Percentiles rank a stretch among this genome's conserved stretches.
phyloP scores from a whole-genome alignment of 2,797 vertebrate species.

The Scolopax rusticola region DNA sequence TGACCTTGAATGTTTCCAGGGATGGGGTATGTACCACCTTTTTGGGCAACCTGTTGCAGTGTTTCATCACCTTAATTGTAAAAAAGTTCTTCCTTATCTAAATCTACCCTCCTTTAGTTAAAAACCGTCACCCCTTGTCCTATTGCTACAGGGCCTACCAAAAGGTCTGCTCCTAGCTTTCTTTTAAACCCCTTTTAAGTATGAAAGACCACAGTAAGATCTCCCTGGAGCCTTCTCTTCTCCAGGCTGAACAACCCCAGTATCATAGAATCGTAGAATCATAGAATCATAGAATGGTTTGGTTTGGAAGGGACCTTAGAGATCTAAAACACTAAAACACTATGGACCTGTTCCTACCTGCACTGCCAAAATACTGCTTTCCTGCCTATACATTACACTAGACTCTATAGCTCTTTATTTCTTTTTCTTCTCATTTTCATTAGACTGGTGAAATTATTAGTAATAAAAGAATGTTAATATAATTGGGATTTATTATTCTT shows the following conservation, averaged over 20 bases:
- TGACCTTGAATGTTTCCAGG: neutral
- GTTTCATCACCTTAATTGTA: neutral
- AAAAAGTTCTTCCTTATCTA: neutral
- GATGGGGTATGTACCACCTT: neutral
- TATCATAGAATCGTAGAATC: no score
- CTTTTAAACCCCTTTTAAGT: neutral
- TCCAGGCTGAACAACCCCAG: neutral
- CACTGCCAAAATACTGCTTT: neutral
- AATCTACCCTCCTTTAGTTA: neutral
- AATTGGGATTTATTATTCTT: conserved; percentile 44
- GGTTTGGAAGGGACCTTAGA: no score
- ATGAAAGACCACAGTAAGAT: neutral
- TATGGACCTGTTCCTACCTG: neutral
- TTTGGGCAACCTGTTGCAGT: neutral
- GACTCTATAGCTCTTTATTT: neutral
- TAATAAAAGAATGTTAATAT: conserved; percentile 31
- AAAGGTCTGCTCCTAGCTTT: neutral
- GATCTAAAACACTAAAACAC: neutral
- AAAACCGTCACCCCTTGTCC: neutral
- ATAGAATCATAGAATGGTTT: no score
- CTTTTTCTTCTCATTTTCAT: conserved; percentile 11
- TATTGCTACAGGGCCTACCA: neutral
- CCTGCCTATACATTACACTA: neutral
- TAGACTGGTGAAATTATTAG: neutral
- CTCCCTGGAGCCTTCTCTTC: neutral